Evolutionary conservation across 2,113 vertebrate species (phyloP), one percentile per base, ranked within the genome.

Genomic region (Phaethornis superciliosus): DNA sequence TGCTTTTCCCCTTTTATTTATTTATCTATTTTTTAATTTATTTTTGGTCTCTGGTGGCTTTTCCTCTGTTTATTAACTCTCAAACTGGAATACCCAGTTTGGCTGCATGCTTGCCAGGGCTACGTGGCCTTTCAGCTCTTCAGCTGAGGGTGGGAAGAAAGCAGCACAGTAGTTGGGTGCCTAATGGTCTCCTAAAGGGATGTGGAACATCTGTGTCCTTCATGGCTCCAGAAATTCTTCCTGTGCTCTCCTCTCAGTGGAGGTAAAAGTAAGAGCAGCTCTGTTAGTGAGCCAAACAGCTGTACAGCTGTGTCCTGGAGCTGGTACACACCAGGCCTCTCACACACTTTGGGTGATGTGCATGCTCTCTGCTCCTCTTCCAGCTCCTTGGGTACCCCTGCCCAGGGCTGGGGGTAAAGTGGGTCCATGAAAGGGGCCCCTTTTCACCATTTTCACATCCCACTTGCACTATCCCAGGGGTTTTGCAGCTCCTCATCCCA

Each of bases 341-440:
- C n/a, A 3, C 47, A 51, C 0, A 0, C 32, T 67, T 23, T 72
- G 21, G 30, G 11, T 13, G 30, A 10, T 0, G 0, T 35, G 18
- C 27, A 4, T 12, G 7, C 32, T 15, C 8, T 85, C 42, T 35
- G 40, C 40, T 79, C 16, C 40, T 68, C 56, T 91, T 12, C 12
- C 18, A 56, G 58, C 64, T 81, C 4, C 2, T 33, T 60, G 42
- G 6, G 15, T 6, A 1, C 7, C 13, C 8, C n/a, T 81, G 59
- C 49, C 33, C 35, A 49, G 55, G 56, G 30, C 26, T 51, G 30
- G 9, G 9, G 16, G 12, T 44, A 44, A 15, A 47, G 40, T 1
- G 7, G 2, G 1, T 40, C 35, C 0, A 0, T n/a, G 21, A 33
- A 68, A 44, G 12, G 33, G 85, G 21, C 22, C 21, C 8, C 16